A percentile compares a stretch with the other conserved stretches of the same genome.
Evolutionary conservation across 2,113 vertebrate species (phyloP).

Genomic region (Mobula birostris): DNA sequence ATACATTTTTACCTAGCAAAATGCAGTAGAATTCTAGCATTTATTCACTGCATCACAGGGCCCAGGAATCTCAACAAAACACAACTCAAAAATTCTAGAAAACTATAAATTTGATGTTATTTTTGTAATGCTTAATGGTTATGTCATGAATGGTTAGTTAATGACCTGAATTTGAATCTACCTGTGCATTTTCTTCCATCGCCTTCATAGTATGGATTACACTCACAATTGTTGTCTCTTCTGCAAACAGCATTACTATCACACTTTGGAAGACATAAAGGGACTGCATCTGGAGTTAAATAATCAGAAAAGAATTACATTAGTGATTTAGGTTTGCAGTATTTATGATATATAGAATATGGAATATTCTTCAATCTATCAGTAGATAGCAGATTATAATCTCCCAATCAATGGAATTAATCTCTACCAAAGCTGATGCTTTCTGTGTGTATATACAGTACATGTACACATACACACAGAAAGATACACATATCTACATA

Average conservation of each 20-base stretch:
- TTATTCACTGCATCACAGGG: not conserved
- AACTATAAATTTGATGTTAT: not conserved
- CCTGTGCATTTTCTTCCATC: conserved; percentile 74
- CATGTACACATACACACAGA: too few relatives aligned
- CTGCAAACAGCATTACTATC: conserved; percentile 68
- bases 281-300: conserved; percentile 46
- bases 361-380: not conserved
- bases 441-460: not conserved
- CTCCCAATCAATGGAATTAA: not conserved
- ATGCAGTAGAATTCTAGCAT: not conserved
- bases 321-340: not conserved
- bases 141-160: not conserved
- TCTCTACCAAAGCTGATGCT: not conserved
- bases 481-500: too few relatives aligned
- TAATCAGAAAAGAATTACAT: not conserved
- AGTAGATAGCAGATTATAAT: not conserved
- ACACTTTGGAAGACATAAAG: conserved; percentile 66
- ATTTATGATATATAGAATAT: not conserved
- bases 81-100: not conserved
- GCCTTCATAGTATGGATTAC: conserved; percentile 70
- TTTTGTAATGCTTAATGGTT: not conserved
- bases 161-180: conserved; percentile 39
- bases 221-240: conserved; percentile 63
- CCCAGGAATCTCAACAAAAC: not conserved
- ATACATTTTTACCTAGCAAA: not conserved